Conservation (phyloP, 2,888 invertebrate genomes). For the Sympetrum striolatum region DNA sequence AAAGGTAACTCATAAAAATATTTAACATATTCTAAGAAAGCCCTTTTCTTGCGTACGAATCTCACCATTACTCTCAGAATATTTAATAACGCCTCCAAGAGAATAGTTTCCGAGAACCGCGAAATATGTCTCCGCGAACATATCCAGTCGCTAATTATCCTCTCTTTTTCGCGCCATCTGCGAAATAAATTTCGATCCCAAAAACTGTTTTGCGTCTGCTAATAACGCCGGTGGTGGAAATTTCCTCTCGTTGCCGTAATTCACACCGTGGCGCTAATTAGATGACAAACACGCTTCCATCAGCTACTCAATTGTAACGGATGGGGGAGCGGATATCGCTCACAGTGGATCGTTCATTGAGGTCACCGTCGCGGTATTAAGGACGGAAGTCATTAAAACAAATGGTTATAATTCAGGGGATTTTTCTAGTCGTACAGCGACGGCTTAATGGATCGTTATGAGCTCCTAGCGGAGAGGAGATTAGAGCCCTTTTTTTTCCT, state of each 20-base stretch:
- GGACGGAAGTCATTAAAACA: background rate
- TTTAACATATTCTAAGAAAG: too few species aligned
- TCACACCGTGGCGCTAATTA: background rate
- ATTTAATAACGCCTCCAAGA: too few species aligned
- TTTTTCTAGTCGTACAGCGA: background rate
- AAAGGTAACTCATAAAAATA: too few species aligned
- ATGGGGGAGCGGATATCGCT: background rate
- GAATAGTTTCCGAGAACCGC: too few species aligned
- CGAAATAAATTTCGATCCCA: too few species aligned
- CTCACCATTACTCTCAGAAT: too few species aligned
- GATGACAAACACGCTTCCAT: background rate
- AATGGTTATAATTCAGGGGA: background rate
- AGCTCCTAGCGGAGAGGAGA: background rate
- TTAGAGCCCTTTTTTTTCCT: background rate
- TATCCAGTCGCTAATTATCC: too few species aligned
- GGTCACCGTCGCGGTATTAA: background rate
- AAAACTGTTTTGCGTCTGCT: too few species aligned
- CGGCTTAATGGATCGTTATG: background rate
- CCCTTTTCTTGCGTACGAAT: too few species aligned
- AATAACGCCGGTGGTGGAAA: too few species aligned
- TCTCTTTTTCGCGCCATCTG: too few species aligned
- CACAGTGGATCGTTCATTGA: background rate
- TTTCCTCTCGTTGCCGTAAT: background rate
- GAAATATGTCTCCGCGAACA: too few species aligned
- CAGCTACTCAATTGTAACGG: background rate